Conservation (phyloP, 1,140 invertebrate species). For the Apis cerana region DNA sequence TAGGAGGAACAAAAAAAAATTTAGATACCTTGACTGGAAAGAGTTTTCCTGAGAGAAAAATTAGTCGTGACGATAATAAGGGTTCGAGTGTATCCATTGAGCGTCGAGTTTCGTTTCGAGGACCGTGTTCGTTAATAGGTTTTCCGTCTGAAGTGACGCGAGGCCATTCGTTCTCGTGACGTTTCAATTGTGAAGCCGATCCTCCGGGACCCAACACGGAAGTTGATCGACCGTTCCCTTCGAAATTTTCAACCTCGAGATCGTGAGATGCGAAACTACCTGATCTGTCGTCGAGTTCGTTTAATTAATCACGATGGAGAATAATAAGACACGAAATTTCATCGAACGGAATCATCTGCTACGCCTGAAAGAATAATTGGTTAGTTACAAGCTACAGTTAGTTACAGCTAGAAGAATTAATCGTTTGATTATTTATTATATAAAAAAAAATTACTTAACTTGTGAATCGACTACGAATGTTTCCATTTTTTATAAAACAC, state of each 20-base stretch:
- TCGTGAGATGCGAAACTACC: conserved; percentile 33
- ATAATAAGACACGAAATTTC: not conserved
- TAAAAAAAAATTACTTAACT: not conserved
- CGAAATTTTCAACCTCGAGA: conserved; percentile 45
- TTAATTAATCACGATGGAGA: conserved; percentile 68
- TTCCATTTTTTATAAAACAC: too few relatives aligned
- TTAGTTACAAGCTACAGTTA: too few relatives aligned
- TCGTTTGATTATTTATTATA: too few relatives aligned
- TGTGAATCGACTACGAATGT: too few relatives aligned
- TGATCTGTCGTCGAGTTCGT: conserved; percentile 66
- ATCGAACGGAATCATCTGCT: not conserved
- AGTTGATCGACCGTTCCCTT: conserved; percentile 64
- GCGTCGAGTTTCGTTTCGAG: conserved; percentile 1
- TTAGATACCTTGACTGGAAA: too few relatives aligned
- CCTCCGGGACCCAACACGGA: conserved; percentile 58
- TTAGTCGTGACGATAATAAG: not conserved
- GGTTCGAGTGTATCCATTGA: not conserved
- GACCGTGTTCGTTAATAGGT: conserved; percentile 53
- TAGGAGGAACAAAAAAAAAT: too few relatives aligned
- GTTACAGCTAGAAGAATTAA: too few relatives aligned
- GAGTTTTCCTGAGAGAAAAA: not conserved
- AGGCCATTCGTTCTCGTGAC: conserved; percentile 66
- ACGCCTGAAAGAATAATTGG: too few relatives aligned
- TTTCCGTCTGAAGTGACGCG: conserved; percentile 62
- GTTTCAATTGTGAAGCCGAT: conserved; percentile 67